Conservation (phyloP, 2,797 vertebrate species). For the Tolypeutes matacus region DNA sequence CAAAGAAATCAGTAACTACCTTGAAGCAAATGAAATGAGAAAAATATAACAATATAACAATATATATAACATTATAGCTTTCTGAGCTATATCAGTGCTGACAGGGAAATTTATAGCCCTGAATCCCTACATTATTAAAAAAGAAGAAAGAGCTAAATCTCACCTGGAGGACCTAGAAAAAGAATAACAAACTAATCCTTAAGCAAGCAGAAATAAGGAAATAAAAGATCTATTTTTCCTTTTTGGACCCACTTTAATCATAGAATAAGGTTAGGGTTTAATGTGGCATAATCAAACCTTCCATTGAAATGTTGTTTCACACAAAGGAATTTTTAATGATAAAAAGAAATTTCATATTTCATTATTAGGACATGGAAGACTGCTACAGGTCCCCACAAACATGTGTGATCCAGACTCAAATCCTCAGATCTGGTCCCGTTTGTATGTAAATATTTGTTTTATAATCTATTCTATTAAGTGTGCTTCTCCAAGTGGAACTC, state of each 20-base stretch:
- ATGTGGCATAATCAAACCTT: background rate
- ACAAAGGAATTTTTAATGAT: background rate
- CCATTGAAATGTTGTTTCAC: background rate
- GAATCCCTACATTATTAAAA: no score
- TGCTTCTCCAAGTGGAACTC: background rate
- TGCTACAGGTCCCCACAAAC: rapidly evolving
- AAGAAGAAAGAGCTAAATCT: no score
- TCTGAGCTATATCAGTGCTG: no score
- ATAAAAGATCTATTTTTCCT: background rate
- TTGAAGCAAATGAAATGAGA: no score
- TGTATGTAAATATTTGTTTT: background rate
- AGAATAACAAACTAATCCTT: no score
- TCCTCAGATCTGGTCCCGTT: background rate
- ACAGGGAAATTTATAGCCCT: no score
- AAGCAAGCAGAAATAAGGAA: no score
- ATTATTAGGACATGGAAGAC: background rate
- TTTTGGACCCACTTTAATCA: background rate
- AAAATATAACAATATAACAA: no score
- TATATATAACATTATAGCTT: no score
- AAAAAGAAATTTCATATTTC: background rate
- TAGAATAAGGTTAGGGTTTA: background rate
- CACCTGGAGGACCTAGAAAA: no score
- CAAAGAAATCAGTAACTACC: no score
- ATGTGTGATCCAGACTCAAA: background rate
- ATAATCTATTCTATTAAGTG: background rate